Conservation (phyloP, 2,797 vertebrate species). For the Myotis findleyi region DNA sequence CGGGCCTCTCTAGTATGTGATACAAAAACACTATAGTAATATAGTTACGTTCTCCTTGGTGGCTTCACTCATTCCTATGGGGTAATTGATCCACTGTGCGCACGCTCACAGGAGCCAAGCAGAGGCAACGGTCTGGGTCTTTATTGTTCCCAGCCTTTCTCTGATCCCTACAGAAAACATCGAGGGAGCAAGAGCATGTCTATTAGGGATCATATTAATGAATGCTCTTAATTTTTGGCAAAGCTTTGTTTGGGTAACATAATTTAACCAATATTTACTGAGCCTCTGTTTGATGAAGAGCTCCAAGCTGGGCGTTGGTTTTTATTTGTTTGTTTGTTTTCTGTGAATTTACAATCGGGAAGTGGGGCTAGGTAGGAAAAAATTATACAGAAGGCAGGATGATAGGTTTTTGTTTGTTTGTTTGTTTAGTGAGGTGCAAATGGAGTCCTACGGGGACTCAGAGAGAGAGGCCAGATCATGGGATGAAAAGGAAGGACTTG, state of each 20-base stretch:
- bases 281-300: neutral
- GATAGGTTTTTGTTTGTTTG: neutral
- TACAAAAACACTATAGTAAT: neutral
- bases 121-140: neutral
- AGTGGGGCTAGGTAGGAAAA: fast-evolving
- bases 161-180: neutral
- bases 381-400: neutral
- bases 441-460: neutral
- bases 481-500: neutral
- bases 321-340: neutral
- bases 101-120: neutral
- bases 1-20: slow-evolving; percentile 16
- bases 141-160: neutral
- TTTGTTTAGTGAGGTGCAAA: neutral
- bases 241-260: neutral
- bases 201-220: slow-evolving; percentile 42
- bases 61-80: neutral
- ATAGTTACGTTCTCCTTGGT: slow-evolving; percentile 9
- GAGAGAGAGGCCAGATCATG: neutral
- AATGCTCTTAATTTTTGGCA: neutral
- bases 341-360: neutral
- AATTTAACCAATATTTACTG: neutral
- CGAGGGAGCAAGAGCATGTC: neutral
- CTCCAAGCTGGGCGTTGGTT: neutral
- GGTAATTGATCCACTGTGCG: neutral